Percentiles rank a stretch among this genome's conserved stretches.
Evolutionary conservation across 92 coral and sea anemone genomes (phyloP).

Genomic region (Montipora capitata): DNA sequence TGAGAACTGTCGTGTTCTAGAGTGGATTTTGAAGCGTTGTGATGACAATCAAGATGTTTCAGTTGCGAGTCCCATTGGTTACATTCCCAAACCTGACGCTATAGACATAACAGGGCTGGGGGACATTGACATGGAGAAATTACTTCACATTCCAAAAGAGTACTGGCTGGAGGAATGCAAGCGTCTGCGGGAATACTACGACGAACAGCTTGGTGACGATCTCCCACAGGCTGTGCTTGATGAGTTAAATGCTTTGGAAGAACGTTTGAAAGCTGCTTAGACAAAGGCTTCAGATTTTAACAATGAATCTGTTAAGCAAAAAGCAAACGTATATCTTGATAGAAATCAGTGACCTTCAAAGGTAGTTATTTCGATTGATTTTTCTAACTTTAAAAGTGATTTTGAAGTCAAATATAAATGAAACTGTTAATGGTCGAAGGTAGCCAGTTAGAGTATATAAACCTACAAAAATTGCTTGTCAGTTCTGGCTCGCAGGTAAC

Average conservation of each 20-base stretch:
- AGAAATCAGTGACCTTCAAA: not conserved
- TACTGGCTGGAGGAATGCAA: conserved; percentile 85
- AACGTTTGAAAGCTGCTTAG: conserved; percentile 79
- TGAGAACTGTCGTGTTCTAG: conserved; percentile 95
- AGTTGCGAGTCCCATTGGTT: conserved; percentile 84
- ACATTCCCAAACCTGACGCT: conserved; percentile 85
- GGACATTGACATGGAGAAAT: conserved; percentile 71
- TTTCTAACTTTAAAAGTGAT: not conserved
- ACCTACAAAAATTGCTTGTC: not conserved
- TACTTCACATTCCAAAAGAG: conserved; percentile 89
- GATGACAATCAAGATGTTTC: conserved; percentile 84
- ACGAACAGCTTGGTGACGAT: conserved; percentile 88
- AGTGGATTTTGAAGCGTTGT: conserved; percentile 93
- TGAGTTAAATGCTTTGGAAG: conserved; percentile 84
- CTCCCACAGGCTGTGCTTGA: conserved; percentile 76
- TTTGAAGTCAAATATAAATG: not conserved
- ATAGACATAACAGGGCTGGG: conserved; percentile 87
- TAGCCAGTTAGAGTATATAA: not conserved
- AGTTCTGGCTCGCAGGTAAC: too few species aligned
- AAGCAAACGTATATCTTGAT: not conserved
- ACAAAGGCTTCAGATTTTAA: not conserved
- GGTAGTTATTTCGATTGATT: too few species aligned
- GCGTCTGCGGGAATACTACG: conserved; percentile 80
- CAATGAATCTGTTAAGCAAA: not conserved
- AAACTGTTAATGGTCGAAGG: not conserved